Conservation (phyloP, 2,113 vertebrate genomes). For the Elephas maximus region DNA sequence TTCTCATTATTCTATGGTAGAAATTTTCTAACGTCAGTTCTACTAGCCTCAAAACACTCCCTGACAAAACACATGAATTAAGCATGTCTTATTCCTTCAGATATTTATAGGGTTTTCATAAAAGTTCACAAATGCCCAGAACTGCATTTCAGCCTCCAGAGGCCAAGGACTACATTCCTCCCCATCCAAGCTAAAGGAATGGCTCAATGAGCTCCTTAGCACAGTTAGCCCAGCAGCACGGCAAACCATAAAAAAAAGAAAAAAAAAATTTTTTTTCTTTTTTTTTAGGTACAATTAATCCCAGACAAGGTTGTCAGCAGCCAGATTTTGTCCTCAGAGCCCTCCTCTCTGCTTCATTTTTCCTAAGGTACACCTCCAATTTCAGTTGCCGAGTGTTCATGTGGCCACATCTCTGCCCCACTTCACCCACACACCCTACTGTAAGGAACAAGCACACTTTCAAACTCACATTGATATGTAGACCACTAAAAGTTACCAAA, state of each 20-base stretch:
- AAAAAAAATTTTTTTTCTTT: too few species aligned
- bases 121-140: background rate
- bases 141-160: background rate
- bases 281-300: background rate
- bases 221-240: background rate
- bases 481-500: too few species aligned
- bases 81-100: background rate
- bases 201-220: background rate
- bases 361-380: background rate
- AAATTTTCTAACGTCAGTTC: background rate
- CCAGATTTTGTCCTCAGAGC: background rate
- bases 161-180: rapidly evolving
- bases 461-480: too few species aligned
- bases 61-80: background rate
- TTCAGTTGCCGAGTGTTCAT: too few species aligned
- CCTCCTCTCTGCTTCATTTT: too few species aligned
- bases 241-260: background rate
- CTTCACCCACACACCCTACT: too few species aligned
- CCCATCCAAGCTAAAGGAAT: background rate
- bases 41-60: background rate
- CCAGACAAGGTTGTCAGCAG: background rate
- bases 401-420: too few species aligned
- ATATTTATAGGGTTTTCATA: background rate
- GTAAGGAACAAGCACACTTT: background rate
- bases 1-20: background rate